Evolutionary conservation across 92 coral and sea anemone species (phyloP).

Genomic region (Palythoa grandis): DNA sequence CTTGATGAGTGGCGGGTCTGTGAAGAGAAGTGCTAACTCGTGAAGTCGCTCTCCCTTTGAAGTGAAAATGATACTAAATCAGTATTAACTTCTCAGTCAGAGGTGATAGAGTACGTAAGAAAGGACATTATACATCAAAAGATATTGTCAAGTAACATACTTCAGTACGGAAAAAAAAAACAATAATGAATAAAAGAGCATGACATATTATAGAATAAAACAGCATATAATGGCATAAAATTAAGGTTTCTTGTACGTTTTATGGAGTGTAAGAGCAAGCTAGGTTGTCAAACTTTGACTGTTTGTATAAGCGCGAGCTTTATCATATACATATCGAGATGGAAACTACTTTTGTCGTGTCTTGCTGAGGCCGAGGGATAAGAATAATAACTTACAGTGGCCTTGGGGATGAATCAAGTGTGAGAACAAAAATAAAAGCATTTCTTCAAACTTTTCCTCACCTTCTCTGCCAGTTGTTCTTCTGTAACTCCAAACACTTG

Average conservation of each 20-base stretch:
- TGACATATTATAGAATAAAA: neutral
- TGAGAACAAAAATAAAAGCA: no score
- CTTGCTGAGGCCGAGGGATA: no score
- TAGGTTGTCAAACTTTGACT: no score
- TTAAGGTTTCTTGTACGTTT: neutral
- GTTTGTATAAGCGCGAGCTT: no score
- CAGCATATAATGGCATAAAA: neutral
- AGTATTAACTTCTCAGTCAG: neutral
- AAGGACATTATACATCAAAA: neutral
- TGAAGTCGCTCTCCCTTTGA: conserved; percentile 79
- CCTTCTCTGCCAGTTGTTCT: conserved; percentile 73
- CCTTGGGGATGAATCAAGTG: neutral
- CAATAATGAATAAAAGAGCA: neutral
- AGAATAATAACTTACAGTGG: neutral
- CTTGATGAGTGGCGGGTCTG: conserved; percentile 93
- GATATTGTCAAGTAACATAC: neutral
- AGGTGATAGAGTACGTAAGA: neutral
- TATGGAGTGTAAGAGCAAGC: no score
- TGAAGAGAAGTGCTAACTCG: conserved; percentile 73
- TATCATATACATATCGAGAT: no score
- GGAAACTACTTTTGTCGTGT: no score
- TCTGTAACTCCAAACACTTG: conserved; percentile 80
- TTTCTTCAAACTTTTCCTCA: conserved; percentile 5
- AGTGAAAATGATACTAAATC: neutral
- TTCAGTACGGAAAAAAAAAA: neutral